phyloP scores from a whole-genome alignment of 2,113 vertebrate species.

The Elephas maximus region DNA sequence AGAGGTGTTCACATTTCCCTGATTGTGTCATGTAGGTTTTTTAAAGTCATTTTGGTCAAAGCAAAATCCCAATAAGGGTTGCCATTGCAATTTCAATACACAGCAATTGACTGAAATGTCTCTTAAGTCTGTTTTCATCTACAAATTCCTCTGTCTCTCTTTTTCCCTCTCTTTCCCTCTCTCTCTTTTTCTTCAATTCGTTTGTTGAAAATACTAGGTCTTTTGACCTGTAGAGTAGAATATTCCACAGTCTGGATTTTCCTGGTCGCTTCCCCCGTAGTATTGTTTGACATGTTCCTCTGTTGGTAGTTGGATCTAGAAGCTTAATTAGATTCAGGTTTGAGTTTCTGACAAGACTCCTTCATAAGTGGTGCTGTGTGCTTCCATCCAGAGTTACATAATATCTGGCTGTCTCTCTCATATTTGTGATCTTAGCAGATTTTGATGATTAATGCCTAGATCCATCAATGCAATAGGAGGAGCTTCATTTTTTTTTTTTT shows the following conservation, averaged over 20 bases:
- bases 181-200: neutral
- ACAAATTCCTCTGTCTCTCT: neutral
- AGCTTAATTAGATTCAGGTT: neutral
- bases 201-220: slow-evolving; percentile 32
- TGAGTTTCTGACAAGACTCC: slow-evolving; percentile 13
- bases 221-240: neutral
- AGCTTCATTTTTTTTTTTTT: neutral
- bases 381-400: neutral
- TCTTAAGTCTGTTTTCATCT: neutral
- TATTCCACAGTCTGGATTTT: neutral
- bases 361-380: neutral
- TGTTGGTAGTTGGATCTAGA: neutral
- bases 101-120: neutral
- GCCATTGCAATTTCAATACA: neutral
- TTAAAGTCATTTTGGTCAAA: neutral
- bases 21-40: neutral
- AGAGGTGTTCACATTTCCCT: neutral
- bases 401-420: neutral
- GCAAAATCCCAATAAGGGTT: slow-evolving; percentile 39
- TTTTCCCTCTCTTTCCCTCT: neutral
- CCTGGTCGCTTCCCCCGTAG: neutral
- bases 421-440: neutral
- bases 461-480: neutral
- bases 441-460: neutral
- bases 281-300: neutral